Percentiles rank a stretch among this genome's conserved stretches.
phyloP scores from a whole-genome alignment of 2,797 vertebrate species.

The Platalea minor region DNA sequence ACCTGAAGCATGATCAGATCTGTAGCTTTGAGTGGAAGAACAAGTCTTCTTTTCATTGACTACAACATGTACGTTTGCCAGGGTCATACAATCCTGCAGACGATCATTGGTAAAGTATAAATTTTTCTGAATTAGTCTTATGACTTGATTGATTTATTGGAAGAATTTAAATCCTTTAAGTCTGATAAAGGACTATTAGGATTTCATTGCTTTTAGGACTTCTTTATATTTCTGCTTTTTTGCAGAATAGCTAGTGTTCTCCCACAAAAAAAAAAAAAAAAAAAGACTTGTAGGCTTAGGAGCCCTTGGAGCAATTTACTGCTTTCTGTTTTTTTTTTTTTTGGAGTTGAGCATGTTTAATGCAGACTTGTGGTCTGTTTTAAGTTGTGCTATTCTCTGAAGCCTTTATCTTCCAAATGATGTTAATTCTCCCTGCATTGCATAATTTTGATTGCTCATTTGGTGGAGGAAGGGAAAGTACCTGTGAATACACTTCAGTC shows the following conservation, averaged over 20 bases:
- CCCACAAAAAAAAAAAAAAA: not conserved
- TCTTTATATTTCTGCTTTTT: not conserved
- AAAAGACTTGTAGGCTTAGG: not conserved
- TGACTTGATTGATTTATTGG: not conserved
- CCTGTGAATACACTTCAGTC: not conserved
- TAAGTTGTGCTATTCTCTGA: not conserved
- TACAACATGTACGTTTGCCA: not conserved
- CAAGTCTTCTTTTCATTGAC: not conserved
- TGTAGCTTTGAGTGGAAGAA: not conserved
- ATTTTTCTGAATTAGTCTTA: not conserved
- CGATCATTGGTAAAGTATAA: not conserved
- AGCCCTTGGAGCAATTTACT: not conserved
- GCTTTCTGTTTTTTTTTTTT: not conserved
- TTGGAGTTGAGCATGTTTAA: not conserved
- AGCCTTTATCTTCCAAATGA: not conserved
- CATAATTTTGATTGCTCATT: not conserved
- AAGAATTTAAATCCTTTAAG: not conserved
- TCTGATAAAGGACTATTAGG: not conserved
- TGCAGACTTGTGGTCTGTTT: conserved; percentile 21
- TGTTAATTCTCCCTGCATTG: not conserved
- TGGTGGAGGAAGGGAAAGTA: not conserved
- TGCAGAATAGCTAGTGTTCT: not conserved
- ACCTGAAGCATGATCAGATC: not conserved
- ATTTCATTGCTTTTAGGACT: not conserved
- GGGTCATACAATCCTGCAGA: not conserved